Evolutionary conservation across 1,140 invertebrate genomes (phyloP).

Genomic region (Formica exsecta): DNA sequence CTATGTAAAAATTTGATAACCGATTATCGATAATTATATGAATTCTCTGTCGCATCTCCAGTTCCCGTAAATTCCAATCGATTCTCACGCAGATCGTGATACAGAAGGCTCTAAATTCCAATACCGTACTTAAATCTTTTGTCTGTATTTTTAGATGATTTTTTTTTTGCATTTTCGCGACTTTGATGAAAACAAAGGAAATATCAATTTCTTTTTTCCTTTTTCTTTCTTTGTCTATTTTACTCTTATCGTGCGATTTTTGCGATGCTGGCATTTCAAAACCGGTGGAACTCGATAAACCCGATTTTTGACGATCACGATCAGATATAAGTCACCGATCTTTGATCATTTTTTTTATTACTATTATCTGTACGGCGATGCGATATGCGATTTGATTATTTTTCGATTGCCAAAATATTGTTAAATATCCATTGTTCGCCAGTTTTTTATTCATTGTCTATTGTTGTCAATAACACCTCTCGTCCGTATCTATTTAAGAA

Average conservation of each 20-base stretch:
- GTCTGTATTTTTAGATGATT: background rate
- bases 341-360: background rate
- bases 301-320: background rate
- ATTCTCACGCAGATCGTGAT: background rate
- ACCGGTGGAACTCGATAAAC: conserved; percentile 2
- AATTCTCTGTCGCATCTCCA: background rate
- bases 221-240: conserved; percentile 37
- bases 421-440: conserved; percentile 13
- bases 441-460: conserved; percentile 18
- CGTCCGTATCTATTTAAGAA: background rate
- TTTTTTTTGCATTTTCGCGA: background rate
- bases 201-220: conserved; percentile 5
- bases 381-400: conserved; percentile 20
- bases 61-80: background rate
- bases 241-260: conserved; percentile 39
- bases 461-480: conserved; percentile 1
- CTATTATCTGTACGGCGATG: background rate
- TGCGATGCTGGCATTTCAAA: conserved; percentile 26
- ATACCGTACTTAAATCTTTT: background rate
- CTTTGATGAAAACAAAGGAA: conserved; percentile 38
- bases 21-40: background rate
- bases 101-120: background rate
- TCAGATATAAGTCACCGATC: background rate
- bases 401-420: background rate
- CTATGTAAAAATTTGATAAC: background rate